Base-by-base conservation (phyloP, 2,888 invertebrate genomes). In the Harmothoe impar region DNA sequence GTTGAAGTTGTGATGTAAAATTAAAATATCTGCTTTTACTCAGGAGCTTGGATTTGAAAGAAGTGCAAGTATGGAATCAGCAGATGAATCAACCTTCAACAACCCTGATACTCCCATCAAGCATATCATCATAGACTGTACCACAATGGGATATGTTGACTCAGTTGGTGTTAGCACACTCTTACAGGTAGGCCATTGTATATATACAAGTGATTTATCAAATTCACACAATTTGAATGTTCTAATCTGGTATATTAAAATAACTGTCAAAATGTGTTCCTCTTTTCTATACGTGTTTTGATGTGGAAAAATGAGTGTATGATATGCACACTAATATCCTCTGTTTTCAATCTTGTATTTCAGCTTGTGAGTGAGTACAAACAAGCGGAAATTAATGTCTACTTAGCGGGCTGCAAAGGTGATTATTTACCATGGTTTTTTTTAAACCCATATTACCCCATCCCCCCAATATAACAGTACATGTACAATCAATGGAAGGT, bases 351-450 rank as follows among this genome's bases (percentile, higher is more conserved):
- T 35, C 0, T 43, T 43, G 43, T 85, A 35, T 85, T 51, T n/a
- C 25, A 95, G 94, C 92, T 95, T 12, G 93, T 95, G n/a, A 92
- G 92, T 78, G 95, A 95, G 91, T 94, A 94, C 90, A 93, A 93
- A 78, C 92, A 92, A 29, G 93, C 94, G 33, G 94, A 94, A n/a
- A 92, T 95, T 17, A 92, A 93, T 77, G 93, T 95, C 15, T 94
- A 94, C 89, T 92, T 95, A 86, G 94, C 95, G 1, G 94, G 94
- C 51, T 95, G 95, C 92, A 95, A 95, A 94, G 94, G 95, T 95
- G 91, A 33, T 20, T 43, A n/a, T 31, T 43, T 43, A 43, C 43
- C 20, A 17, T 77, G n/a, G n/a, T n/a, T n/a, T n/a, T n/a, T n/a
- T n/a, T n/a, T n/a, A n/a, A n/a, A n/a, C n/a, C n/a, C n/a, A n/a